Base-by-base conservation (phyloP, 2,888 invertebrate genomes). In the Caenorhabditis sp. region DNA sequence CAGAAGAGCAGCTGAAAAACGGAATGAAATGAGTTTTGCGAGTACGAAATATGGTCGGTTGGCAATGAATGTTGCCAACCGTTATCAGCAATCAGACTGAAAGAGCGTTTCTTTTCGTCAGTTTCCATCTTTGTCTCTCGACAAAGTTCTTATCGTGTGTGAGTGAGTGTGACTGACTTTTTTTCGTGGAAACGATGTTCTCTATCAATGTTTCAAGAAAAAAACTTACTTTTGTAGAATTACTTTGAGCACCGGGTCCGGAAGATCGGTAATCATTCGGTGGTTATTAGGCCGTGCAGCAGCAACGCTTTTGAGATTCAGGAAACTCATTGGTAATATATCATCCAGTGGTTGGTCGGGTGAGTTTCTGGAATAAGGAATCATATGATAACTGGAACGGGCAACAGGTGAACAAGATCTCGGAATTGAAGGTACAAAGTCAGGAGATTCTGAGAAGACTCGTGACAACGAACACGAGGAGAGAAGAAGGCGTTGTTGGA, bases 391-490 rank as follows among this genome's bases (percentile, higher is more conserved):
- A 26, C 18, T 20, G 55, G 13, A 32, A 64, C 18, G 22, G 11
- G 3, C 35, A 60, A 24, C 22, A 50, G 26, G 20, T 40, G 61
- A n/a, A n/a, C n/a, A n/a, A 51, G n/a, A 44, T 26, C 22, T 51
- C 22, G 58, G 50, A 62, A 35, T 53, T n/a, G 50, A 50, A 51
- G 51, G 67, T 11, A 28, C 24, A 26, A 50, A 76, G 50, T 67
- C 76, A 67, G 53, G 58, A 58, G 67, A 67, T 64, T 72, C 56
- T 72, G 60, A 76, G 76, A 61, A 76, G 76, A 67, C 76, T 76
- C 76, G 76, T 69, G 69, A 77, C 76, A 67, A 65, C 69, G 69
- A 77, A 77, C 68, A 77, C 69, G 69, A 69, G 76, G 62, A 62
- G 69, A 69, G 76, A 56, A 62, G 77, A 69, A 77, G 56, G 55